These are phyloP conservation scores for Pachydiplax longipennis DNA, from an alignment of 2,888 invertebrate species.

Conservation along the genomic window DNA sequence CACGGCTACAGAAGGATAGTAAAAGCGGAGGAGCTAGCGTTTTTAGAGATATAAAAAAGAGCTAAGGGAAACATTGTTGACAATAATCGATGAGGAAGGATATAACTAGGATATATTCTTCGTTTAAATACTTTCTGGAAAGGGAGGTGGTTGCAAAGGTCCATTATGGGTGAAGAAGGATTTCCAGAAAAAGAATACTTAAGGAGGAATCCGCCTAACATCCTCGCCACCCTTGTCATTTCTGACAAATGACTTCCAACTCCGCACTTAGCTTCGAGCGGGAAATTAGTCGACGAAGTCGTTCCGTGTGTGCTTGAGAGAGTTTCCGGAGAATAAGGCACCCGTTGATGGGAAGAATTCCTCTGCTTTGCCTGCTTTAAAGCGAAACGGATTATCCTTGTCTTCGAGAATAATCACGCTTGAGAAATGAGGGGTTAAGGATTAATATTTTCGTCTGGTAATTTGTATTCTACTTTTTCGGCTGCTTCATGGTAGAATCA, in stretches of 20 bases:
- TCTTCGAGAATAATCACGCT: background rate
- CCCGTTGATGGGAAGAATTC: background rate
- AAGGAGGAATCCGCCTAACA: background rate
- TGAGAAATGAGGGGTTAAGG: background rate
- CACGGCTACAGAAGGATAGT: background rate
- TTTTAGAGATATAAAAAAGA: background rate
- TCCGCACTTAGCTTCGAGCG: background rate
- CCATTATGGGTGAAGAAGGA: background rate
- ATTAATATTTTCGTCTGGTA: too few species aligned
- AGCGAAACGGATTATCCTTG: background rate
- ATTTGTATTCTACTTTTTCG: too few species aligned
- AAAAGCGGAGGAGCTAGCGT: background rate
- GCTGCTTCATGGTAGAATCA: too few species aligned
- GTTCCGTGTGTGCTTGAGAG: background rate
- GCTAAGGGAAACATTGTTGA: background rate
- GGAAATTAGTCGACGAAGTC: background rate
- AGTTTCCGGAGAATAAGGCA: background rate
- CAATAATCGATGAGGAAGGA: background rate
- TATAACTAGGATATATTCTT: background rate
- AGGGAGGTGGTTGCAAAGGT: background rate
- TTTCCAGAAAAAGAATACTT: background rate
- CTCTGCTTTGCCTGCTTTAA: background rate
- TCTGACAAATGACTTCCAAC: background rate
- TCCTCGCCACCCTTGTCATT: background rate
- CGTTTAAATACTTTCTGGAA: background rate